Conservation (phyloP, 2,113 vertebrate genomes). For the Gorsachius goisagi region DNA sequence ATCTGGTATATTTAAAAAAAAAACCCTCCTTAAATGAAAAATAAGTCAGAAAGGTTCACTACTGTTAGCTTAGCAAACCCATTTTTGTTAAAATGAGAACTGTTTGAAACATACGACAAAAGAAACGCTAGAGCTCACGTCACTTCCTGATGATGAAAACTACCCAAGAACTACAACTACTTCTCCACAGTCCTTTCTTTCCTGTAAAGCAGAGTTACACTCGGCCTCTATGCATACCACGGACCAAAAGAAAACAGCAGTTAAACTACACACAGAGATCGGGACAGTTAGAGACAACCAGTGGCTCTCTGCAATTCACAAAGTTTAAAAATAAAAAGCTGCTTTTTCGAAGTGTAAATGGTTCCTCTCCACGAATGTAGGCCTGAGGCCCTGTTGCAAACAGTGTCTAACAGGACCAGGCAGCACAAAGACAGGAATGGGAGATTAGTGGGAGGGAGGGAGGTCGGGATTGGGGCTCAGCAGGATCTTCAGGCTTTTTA, state of each 20-base stretch:
- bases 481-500: conserved; percentile 83
- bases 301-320: conserved; percentile 22
- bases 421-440: conserved; percentile 85
- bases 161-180: conserved; percentile 29
- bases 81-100: background rate
- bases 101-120: background rate
- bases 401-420: conserved; percentile 79
- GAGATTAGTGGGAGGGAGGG: conserved; percentile 81
- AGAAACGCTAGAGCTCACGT: background rate
- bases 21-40: background rate
- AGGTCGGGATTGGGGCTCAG: conserved; percentile 79
- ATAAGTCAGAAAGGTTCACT: background rate
- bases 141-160: conserved; percentile 57
- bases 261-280: background rate
- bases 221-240: background rate
- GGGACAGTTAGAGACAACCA: conserved; percentile 29
- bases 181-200: conserved; percentile 28
- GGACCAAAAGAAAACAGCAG: background rate
- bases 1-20: background rate
- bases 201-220: background rate
- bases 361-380: conserved; percentile 45
- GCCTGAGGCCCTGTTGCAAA: conserved; percentile 75
- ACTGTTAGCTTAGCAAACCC: background rate
- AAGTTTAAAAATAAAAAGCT: conserved; percentile 49
- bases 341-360: conserved; percentile 51